Percentiles rank a stretch among this genome's conserved stretches.
Evolutionary conservation across 2,888 invertebrate genomes (phyloP).

Genomic region (Microplitis deprimator): DNA sequence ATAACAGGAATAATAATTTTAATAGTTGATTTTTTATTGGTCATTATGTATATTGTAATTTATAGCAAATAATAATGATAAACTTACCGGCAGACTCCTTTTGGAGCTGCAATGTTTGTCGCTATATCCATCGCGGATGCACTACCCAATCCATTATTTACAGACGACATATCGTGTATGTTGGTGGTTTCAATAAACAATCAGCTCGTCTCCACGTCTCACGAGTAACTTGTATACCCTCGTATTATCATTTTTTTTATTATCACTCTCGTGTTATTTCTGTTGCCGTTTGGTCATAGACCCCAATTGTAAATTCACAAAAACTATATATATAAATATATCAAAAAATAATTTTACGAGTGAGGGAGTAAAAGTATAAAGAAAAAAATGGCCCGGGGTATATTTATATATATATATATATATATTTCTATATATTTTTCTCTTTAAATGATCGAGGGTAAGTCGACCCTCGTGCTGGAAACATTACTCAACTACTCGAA

Average conservation of each 20-base stretch:
- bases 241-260: conserved; percentile 35
- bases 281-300: too few relatives aligned
- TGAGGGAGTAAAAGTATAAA: neutral
- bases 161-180: conserved; percentile 35
- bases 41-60: too few relatives aligned
- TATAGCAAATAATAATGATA: too few relatives aligned
- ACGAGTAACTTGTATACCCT: conserved; percentile 28
- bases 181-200: conserved; percentile 18
- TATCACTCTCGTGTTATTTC: neutral
- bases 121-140: conserved; percentile 34
- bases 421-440: conserved; percentile 22
- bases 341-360: too few relatives aligned
- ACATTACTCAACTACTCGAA: conserved; percentile 33
- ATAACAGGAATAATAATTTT: neutral
- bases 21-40: neutral
- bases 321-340: too few relatives aligned
- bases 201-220: conserved; percentile 22
- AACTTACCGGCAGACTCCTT: conserved; percentile 29
- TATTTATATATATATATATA: neutral
- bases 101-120: conserved; percentile 10
- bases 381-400: neutral
- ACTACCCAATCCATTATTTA: conserved; percentile 35
- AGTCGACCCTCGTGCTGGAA: conserved; percentile 28
- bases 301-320: too few relatives aligned
- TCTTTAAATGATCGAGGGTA: conserved; percentile 35